Percentiles rank a stretch among this genome's conserved stretches.
Evolutionary conservation across 2,113 vertebrate genomes (phyloP).

Genomic region (Cromileptes altivelis): DNA sequence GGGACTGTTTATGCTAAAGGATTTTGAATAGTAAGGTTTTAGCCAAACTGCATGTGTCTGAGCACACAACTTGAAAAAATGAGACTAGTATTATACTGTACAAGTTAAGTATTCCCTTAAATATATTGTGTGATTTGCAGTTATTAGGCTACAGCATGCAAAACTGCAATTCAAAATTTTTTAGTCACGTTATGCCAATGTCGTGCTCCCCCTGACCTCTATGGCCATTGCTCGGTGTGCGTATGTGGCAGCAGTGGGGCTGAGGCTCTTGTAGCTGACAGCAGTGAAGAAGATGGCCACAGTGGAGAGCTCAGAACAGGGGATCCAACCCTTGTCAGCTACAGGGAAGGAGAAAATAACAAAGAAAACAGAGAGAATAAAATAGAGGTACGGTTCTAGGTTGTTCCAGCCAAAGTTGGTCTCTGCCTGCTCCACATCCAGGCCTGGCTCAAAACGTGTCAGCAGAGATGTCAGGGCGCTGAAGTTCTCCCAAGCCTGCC

Average conservation of each 20-base stretch:
- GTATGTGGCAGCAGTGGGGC: constrained; percentile 88
- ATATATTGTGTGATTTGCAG: not conserved
- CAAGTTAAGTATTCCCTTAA: no score
- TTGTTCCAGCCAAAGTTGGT: constrained; percentile 97
- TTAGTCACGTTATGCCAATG: not conserved
- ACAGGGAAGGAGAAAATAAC: constrained; percentile 96
- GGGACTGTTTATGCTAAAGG: no score
- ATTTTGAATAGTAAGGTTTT: no score
- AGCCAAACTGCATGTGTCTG: no score
- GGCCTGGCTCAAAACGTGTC: constrained; percentile 91
- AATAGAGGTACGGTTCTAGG: constrained; percentile 94
- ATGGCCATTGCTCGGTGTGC: constrained; percentile 90
- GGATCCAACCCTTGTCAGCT: constrained; percentile 93
- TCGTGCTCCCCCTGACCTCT: constrained; percentile 79
- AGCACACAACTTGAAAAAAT: no score
- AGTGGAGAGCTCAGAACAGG: constrained; percentile 94
- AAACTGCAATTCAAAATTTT: not conserved
- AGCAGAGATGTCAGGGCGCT: constrained; percentile 91
- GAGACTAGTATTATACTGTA: no score
- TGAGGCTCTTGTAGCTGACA: constrained; percentile 94
- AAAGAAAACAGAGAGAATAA: constrained; percentile 94
- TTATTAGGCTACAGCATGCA: not conserved
- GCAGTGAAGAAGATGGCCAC: constrained; percentile 93
- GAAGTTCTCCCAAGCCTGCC: constrained; percentile 92
- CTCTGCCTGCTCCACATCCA: constrained; percentile 97